Percentiles rank a stretch among this genome's conserved stretches.
phyloP scores from a whole-genome alignment of 2,888 invertebrate genomes.

The Cryptosula pallasiana region DNA sequence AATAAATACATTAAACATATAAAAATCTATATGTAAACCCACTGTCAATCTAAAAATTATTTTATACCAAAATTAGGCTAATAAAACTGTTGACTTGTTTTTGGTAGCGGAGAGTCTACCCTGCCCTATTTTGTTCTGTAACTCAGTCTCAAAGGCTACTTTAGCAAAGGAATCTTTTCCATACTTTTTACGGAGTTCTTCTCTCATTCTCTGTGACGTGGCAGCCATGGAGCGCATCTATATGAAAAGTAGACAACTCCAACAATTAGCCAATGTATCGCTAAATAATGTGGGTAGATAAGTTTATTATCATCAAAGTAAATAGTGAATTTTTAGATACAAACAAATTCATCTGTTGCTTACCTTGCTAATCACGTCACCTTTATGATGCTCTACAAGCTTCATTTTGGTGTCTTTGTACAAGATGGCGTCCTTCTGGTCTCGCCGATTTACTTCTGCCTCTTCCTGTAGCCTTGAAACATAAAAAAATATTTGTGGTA shows the following conservation, averaged over 20 bases:
- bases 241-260: too few relatives aligned
- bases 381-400: constrained; percentile 29
- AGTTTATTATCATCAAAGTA: too few relatives aligned
- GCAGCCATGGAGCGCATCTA: constrained; percentile 43
- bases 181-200: constrained; percentile 40
- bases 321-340: too few relatives aligned
- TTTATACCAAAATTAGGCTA: background rate
- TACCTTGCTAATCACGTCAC: constrained; percentile 30
- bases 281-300: too few relatives aligned
- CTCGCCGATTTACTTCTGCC: constrained; percentile 31
- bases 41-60: too few relatives aligned
- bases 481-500: too few relatives aligned
- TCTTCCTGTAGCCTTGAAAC: constrained; percentile 29
- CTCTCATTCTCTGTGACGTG: constrained; percentile 38
- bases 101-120: constrained; percentile 13
- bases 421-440: constrained; percentile 31
- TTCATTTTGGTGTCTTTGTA: constrained; percentile 30
- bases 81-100: constrained; percentile 21
- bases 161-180: constrained; percentile 33
- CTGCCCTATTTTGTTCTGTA: constrained; percentile 35
- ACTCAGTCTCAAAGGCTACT: constrained; percentile 38
- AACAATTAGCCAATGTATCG: too few relatives aligned
- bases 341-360: too few relatives aligned
- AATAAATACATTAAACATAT: background rate
- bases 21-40: background rate